Conservation (phyloP, 2,888 invertebrate species). For the Hanleya hanleyi region DNA sequence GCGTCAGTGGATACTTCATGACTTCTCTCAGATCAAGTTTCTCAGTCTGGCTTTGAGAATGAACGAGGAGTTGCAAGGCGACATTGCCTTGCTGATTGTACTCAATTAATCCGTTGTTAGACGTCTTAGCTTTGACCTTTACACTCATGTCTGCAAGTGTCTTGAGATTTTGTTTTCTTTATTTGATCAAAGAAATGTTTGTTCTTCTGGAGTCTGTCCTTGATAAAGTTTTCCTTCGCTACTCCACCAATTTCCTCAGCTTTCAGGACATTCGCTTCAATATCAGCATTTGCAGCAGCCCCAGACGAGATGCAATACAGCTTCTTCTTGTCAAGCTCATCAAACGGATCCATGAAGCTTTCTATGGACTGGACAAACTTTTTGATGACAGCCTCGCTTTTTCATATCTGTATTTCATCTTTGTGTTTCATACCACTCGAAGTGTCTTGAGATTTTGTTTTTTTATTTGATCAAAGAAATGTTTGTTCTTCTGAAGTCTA, state of each 20-base stretch:
- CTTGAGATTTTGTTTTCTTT: too few species aligned
- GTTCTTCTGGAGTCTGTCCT: too few species aligned
- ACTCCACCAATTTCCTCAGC: not conserved
- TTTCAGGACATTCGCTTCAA: too few species aligned
- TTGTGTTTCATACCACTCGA: slow-evolving; percentile 12
- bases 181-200: too few species aligned
- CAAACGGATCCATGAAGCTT: slow-evolving; percentile 13
- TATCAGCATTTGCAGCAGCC: not conserved
- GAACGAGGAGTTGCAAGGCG: not conserved
- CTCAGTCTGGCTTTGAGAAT: not conserved
- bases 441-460: too few species aligned
- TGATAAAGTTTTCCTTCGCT: too few species aligned
- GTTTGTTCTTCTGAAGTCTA: not conserved
- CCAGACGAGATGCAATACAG: too few species aligned
- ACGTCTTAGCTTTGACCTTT: not conserved
- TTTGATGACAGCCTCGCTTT: too few species aligned
- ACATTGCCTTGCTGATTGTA: not conserved
- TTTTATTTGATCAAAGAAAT: too few species aligned
- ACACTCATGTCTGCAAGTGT: too few species aligned
- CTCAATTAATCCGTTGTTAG: not conserved
- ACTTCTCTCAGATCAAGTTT: not conserved
- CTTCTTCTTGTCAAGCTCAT: not conserved
- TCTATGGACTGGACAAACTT: slow-evolving; percentile 15
- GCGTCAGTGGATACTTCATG: not conserved
- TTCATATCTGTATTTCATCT: slow-evolving; percentile 17